Evolutionary conservation across 2,113 vertebrate species (phyloP), one percentile per base, ranked within the genome.

Genomic region (Nesogale talazaci): DNA sequence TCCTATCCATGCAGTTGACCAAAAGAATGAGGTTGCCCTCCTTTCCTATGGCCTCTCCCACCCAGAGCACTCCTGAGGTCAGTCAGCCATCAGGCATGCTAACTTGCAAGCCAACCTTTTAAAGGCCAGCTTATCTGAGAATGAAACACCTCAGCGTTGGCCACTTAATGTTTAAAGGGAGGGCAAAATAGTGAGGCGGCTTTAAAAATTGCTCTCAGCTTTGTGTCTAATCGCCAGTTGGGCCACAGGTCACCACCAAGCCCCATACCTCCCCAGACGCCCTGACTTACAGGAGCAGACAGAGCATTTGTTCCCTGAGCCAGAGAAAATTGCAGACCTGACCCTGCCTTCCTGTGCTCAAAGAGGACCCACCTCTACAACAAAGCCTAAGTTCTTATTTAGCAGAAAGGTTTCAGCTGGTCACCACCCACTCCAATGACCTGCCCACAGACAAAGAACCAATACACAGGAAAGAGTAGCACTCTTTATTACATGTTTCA

Each of bases 101-200:
- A 79, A 63, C 89, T 89, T 92, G 52, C 31, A 56, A 93, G 82
- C 46, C 70, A 74, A 79, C 83, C 94, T 85, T 74, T 59, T 40
- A 92, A 95, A 94, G 95, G 69, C 40, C 87, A 95, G 82, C 79
- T 76, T 11, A 36, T 70, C 69, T 86, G 84, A 70, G 87, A 94
- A 96, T 83, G 92, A 89, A 94, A 57, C 52, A 89, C 17, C 69
- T 76, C 31, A 1, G 14, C 61, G 67, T 81, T 0, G 11, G 82
- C 69, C 78, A 86, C 87, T 95, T 89, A 95, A 94, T 94, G 94
- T 97, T 96, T 95, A 94, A 96, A 95, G 77, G 92, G 67, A 94
- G 78, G 87, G 78, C 89, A 95, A 96, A 92, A 87, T 90, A 88
- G 85, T 0, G 31, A 83, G 69, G 63, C 94, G 91, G 88, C 77